phyloP scores from a whole-genome alignment of 2,797 vertebrate species.

The Neopelma chrysocephalum region DNA sequence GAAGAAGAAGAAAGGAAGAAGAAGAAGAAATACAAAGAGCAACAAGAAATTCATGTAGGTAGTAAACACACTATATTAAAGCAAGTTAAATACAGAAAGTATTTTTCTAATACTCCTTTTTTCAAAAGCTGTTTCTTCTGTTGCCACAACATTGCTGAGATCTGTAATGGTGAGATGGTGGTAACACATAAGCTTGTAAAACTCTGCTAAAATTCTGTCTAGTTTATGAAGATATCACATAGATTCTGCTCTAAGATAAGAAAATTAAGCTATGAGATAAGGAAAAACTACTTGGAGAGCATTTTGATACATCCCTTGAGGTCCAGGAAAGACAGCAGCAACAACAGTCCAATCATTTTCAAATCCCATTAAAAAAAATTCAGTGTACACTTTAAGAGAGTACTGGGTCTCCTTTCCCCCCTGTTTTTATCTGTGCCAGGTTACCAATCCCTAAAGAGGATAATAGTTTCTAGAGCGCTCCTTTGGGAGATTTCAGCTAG shows the following conservation, averaged over 20 bases:
- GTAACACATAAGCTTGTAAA: not conserved
- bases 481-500: slow-evolving; percentile 51
- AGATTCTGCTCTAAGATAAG: not conserved
- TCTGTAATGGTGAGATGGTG: not conserved
- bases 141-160: not conserved
- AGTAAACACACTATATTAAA: not conserved
- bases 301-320: not conserved
- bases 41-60: not conserved
- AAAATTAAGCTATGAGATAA: not conserved
- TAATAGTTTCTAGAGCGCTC: slow-evolving; percentile 36
- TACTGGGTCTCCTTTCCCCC: not conserved
- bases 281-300: not conserved
- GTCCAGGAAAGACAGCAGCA: not conserved
- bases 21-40: not conserved
- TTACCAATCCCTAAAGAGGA: slow-evolving; percentile 57
- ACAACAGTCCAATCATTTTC: not conserved
- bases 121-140: not conserved
- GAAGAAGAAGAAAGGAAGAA: not conserved
- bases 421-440: slow-evolving; percentile 56
- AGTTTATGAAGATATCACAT: not conserved
- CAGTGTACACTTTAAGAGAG: not conserved
- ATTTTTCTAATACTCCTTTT: not conserved
- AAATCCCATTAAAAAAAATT: not conserved
- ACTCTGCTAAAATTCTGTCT: not conserved
- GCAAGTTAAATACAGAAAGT: not conserved